Evolutionary conservation across 2,113 vertebrate species (phyloP), one percentile per base, ranked within the genome.

Genomic region (Corythornis vintsioides): DNA sequence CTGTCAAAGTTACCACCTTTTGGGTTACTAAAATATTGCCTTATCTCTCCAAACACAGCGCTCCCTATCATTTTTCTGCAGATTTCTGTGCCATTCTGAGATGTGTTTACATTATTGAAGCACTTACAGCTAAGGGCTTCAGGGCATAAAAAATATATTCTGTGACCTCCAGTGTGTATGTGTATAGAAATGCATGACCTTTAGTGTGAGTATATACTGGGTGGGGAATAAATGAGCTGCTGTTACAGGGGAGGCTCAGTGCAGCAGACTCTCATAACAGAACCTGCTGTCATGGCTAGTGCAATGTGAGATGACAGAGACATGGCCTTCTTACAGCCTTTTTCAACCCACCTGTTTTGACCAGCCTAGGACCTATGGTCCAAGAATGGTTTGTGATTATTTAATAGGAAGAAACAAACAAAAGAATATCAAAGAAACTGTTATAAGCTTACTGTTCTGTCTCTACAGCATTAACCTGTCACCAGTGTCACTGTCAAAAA

Each of bases 21-120:
- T 65, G 50, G 13, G 16, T 72, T 86, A 38, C 73, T 83, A 74
- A 93, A 74, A 81, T 60, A 76, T 16, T 77, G 11, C 17, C 61
- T 91, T 93, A 83, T 74, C 40, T 85, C 93, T 89, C 43, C 31
- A 77, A 79, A 63, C 73, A 64, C n/a, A 63, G 35, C 50, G 10
- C 17, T 93, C 59, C 42, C 47, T 87, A 73, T 84, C 11, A 0
- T 47, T 25, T 66, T 93, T 75, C 74, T 86, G 31, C 66, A 89
- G 63, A 85, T 56, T 90, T 92, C 55, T 47, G 5, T 69, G 26
- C 35, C 71, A 53, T 75, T 86, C 55, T 84, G 47, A 81, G 66
- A 57, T 15, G 13, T 65, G 53, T 55, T 50, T 45, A 84, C 11
- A 42, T 87, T 85, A 67, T 25, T 9, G 86, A 83, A 84, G 43